Evolutionary conservation across 2,888 invertebrate species (phyloP).

Genomic region (Acleris laterana): DNA sequence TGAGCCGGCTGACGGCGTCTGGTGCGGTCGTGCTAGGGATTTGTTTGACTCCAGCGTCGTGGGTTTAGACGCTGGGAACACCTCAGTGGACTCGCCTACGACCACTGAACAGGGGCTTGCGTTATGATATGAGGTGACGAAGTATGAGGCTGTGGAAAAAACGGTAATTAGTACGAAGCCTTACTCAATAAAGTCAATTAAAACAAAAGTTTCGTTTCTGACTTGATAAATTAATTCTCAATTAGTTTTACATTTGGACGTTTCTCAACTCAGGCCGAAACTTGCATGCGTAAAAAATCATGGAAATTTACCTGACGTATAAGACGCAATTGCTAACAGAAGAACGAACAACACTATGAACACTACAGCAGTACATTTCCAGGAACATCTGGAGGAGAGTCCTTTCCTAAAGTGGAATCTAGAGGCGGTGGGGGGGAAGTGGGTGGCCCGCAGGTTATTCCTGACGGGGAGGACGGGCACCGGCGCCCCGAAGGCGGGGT

Average conservation of each 20-base stretch:
- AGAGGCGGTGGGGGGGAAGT: slow-evolving; percentile 88
- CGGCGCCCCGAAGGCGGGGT: slow-evolving; percentile 86
- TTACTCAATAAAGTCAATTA: neutral
- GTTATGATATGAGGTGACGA: slow-evolving; percentile 92
- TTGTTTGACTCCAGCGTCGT: slow-evolving; percentile 89
- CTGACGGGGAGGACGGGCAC: slow-evolving; percentile 91
- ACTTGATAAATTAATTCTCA: neutral
- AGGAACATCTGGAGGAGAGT: slow-evolving; percentile 93
- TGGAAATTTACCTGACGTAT: slow-evolving; percentile 90
- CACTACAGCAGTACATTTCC: slow-evolving; percentile 96
- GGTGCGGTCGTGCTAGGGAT: slow-evolving; percentile 87
- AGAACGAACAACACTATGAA: slow-evolving; percentile 93
- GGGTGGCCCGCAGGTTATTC: slow-evolving; percentile 88
- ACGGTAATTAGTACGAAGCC: neutral
- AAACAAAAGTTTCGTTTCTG: neutral
- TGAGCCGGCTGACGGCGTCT: slow-evolving; percentile 81
- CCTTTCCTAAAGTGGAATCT: slow-evolving; percentile 95
- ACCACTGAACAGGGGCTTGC: slow-evolving; percentile 93
- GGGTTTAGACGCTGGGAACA: slow-evolving; percentile 88
- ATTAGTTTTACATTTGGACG: neutral
- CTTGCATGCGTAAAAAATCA: slow-evolving; percentile 2
- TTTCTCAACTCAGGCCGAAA: neutral
- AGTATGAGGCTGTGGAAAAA: slow-evolving; percentile 88
- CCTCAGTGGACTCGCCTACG: slow-evolving; percentile 90
- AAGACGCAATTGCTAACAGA: slow-evolving; percentile 92